Conservation (phyloP, 64 coral and sea anemone genomes). For the Platygyra sinensis region DNA sequence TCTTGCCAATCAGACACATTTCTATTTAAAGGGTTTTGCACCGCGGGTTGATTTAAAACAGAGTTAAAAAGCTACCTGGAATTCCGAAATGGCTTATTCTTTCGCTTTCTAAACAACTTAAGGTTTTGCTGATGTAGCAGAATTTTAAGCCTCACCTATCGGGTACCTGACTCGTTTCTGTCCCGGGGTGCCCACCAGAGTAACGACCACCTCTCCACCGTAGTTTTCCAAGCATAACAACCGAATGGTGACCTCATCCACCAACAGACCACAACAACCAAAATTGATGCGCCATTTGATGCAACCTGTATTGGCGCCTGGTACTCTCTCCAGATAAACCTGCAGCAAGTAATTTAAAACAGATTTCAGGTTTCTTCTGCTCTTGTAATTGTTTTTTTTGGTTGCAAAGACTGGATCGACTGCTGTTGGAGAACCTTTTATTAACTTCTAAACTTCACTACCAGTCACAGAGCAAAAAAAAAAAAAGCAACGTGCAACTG, state of each 20-base stretch:
- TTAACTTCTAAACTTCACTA: neutral
- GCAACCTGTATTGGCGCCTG: slow-evolving; percentile 66
- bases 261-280: slow-evolving; percentile 79
- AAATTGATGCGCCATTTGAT: slow-evolving; percentile 94
- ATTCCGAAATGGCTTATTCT: no score
- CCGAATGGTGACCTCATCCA: slow-evolving; percentile 84
- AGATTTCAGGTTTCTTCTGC: neutral
- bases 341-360: neutral
- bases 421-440: no score
- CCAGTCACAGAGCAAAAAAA: no score
- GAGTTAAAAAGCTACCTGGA: no score
- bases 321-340: slow-evolving; percentile 80
- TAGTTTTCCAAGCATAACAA: slow-evolving; percentile 55
- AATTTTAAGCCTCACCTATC: slow-evolving; percentile 56
- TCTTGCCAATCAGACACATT: no score
- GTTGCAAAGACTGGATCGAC: no score
- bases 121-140: no score
- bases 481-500: no score
- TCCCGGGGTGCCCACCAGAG: slow-evolving; percentile 61
- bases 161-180: slow-evolving; percentile 71
- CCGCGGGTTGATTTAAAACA: no score
- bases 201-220: slow-evolving; percentile 85
- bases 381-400: no score
- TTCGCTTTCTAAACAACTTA: neutral
- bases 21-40: no score